Evolutionary conservation across 1,140 invertebrate genomes (phyloP).

Genomic region (Cylas formicarius): DNA sequence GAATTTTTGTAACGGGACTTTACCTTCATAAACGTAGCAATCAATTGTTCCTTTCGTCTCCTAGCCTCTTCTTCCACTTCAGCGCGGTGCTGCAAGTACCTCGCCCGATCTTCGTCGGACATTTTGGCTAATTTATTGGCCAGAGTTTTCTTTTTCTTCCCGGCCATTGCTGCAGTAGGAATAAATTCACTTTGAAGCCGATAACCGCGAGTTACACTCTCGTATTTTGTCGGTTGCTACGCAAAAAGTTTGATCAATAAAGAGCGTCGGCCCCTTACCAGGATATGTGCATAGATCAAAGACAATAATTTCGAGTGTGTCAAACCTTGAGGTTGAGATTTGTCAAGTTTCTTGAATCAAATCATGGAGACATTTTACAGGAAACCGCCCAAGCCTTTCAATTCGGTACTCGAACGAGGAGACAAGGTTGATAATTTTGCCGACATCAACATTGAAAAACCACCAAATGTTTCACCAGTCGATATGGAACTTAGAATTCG

Average conservation of each 20-base stretch:
- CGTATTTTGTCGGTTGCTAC: too few species aligned
- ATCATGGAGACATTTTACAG: too few species aligned
- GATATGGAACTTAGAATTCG: conserved; percentile 28
- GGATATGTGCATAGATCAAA: too few species aligned
- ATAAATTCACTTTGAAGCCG: too few species aligned
- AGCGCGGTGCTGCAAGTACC: conserved; percentile 70
- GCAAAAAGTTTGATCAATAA: too few species aligned
- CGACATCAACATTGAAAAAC: conserved; percentile 14
- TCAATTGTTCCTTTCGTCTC: conserved; percentile 66
- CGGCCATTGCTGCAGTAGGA: too few species aligned
- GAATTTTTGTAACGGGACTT: too few species aligned
- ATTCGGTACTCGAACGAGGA: conserved; percentile 16
- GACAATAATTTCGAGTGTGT: too few species aligned
- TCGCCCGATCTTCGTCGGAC: conserved; percentile 69
- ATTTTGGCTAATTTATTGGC: conserved; percentile 69
- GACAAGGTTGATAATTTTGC: conserved; percentile 14
- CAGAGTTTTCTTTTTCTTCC: conserved; percentile 62
- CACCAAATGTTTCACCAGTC: conserved; percentile 12
- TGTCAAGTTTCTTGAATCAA: too few species aligned
- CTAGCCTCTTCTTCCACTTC: conserved; percentile 71
- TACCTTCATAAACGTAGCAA: conserved; percentile 72
- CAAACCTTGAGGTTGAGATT: too few species aligned
- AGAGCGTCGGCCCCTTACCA: too few species aligned
- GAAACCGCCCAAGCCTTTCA: conserved; percentile 11
- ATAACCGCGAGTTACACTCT: too few species aligned